Evolutionary conservation across 2,797 vertebrate genomes (phyloP).

Genomic region (Sardinella longiceps): DNA sequence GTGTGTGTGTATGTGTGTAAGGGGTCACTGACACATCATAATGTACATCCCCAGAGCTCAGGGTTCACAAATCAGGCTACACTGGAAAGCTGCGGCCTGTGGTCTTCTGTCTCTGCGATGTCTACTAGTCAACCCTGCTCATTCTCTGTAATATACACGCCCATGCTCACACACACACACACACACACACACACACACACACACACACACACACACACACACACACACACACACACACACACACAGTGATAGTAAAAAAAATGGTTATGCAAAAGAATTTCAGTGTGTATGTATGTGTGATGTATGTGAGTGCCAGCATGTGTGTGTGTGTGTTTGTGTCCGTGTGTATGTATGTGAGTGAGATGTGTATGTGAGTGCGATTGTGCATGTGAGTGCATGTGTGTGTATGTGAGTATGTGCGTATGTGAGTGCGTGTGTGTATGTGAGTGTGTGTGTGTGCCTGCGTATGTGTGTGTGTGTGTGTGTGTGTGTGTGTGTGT

Average conservation of each 20-base stretch:
- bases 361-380: too few relatives aligned
- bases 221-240: neutral
- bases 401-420: too few relatives aligned
- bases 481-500: too few relatives aligned
- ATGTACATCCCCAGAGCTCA: neutral
- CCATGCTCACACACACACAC: conserved; percentile 31
- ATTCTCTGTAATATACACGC: conserved; percentile 7
- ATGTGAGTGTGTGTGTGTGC: too few relatives aligned
- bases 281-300: neutral
- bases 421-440: neutral
- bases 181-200: neutral
- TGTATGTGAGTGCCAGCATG: too few relatives aligned
- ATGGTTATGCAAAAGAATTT: neutral
- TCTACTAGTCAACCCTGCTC: neutral
- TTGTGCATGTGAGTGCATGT: too few relatives aligned
- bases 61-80: neutral
- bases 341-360: too few relatives aligned
- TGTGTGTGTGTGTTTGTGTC: too few relatives aligned
- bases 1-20: too few relatives aligned
- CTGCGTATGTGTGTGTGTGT: too few relatives aligned
- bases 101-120: neutral
- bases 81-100: neutral
- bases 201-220: neutral
- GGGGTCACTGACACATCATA: neutral
- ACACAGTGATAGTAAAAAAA: neutral